A percentile compares a stretch with the other conserved stretches of the same genome.
Conservation (phyloP, 2,797 vertebrate genomes). For the Phataginus tricuspis region DNA sequence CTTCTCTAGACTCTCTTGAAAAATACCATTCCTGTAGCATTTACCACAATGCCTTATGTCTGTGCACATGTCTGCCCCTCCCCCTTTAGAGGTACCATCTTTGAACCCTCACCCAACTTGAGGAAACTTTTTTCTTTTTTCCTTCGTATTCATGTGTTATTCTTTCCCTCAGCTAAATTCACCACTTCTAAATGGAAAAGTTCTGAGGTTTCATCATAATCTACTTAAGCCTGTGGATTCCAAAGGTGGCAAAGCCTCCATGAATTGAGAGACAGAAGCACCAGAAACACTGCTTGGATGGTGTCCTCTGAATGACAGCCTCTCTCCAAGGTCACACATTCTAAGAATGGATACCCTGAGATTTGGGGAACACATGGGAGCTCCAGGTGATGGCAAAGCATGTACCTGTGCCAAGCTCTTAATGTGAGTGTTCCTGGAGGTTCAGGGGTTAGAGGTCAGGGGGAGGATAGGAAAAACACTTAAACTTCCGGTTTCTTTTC, state of each 20-base stretch:
- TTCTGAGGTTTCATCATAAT: background rate
- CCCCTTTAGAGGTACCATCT: background rate
- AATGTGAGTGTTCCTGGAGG: background rate
- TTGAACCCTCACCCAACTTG: background rate
- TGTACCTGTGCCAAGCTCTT: background rate
- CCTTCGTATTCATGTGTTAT: background rate
- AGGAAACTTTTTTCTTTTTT: background rate
- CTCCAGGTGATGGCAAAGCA: too few relatives aligned
- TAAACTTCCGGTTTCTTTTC: background rate
- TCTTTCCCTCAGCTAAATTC: background rate
- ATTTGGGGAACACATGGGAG: background rate
- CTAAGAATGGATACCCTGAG: background rate
- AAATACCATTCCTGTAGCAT: background rate
- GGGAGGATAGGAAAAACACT: fast-evolving
- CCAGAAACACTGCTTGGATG: background rate
- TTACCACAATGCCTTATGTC: background rate
- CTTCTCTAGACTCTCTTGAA: background rate
- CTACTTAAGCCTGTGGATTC: background rate
- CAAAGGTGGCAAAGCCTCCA: background rate
- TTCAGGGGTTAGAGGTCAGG: fast-evolving
- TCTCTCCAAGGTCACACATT: background rate
- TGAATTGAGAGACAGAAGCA: background rate
- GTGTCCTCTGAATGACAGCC: background rate
- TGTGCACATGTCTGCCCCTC: background rate
- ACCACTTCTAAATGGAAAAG: background rate